Percentiles rank a stretch among this genome's conserved stretches.
phyloP scores from a whole-genome alignment of 2,888 invertebrate species.

The Trichacis sp. region DNA sequence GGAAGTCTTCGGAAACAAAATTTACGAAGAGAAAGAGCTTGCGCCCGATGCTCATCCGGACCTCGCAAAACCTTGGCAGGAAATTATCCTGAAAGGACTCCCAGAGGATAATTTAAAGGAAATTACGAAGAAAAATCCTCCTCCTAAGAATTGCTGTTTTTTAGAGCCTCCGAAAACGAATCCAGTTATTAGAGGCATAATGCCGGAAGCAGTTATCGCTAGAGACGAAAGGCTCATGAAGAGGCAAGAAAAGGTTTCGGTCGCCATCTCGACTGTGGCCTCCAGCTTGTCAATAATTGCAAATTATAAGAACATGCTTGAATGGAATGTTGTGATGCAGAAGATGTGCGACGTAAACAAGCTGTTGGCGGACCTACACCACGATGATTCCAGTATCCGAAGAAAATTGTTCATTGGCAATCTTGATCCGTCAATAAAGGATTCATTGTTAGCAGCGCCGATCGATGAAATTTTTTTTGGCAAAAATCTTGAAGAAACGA shows the following conservation, averaged over 20 bases:
- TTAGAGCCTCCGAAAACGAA: conserved; percentile 16
- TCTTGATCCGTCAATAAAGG: no score
- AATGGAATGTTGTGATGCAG: conserved; percentile 7
- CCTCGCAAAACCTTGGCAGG: conserved; percentile 8
- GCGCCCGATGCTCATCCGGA: conserved; percentile 4
- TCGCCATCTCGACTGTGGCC: conserved; percentile 1
- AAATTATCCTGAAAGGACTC: conserved; percentile 12
- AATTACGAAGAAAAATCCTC: conserved; percentile 19
- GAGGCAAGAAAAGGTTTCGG: conserved; percentile 6
- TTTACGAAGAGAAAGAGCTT: neutral
- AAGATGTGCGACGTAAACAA: neutral
- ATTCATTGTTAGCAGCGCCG: no score
- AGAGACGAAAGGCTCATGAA: conserved; percentile 11
- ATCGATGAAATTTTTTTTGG: no score
- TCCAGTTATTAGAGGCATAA: neutral
- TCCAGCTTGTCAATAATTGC: no score
- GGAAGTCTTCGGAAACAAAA: no score
- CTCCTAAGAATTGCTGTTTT: conserved; percentile 3
- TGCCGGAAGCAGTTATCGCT: neutral
- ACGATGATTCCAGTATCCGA: conserved; percentile 11
- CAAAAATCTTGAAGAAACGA: no score
- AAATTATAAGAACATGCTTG: neutral
- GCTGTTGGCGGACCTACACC: conserved; percentile 11
- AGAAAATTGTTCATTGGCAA: conserved; percentile 12
- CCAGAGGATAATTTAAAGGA: conserved; percentile 11